Percentiles rank a stretch among this genome's conserved stretches.
Evolutionary conservation across 1,140 invertebrate species (phyloP).

Genomic region (Drosophila kikkawai): DNA sequence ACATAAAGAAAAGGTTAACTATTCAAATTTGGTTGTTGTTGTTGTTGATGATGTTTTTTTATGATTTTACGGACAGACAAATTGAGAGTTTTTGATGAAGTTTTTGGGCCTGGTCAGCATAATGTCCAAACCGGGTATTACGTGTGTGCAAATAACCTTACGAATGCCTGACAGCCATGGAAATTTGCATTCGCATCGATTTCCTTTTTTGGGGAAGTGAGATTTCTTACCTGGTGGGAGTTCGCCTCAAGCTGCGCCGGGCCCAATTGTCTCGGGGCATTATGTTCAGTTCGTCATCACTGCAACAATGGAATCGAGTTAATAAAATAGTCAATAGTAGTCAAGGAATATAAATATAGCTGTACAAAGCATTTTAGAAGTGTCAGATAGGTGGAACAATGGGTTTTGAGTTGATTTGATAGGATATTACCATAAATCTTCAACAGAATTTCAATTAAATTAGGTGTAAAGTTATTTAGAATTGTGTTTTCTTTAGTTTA

Average conservation of each 20-base stretch:
- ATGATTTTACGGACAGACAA: conserved; percentile 47
- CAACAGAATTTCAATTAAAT: background rate
- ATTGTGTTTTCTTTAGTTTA: too few species aligned
- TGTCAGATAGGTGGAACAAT: conserved; percentile 3
- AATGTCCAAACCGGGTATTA: conserved; percentile 27
- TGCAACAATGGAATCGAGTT: conserved; percentile 56
- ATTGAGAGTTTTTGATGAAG: conserved; percentile 37
- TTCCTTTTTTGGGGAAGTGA: conserved; percentile 22
- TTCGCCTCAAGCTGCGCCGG: conserved; percentile 90
- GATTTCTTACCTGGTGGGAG: conserved; percentile 88
- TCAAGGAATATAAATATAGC: background rate
- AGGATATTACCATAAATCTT: background rate
- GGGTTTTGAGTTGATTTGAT: background rate
- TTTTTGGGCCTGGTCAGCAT: conserved; percentile 31
- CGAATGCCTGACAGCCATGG: conserved; percentile 13
- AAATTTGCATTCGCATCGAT: conserved; percentile 38
- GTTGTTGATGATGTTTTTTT: background rate
- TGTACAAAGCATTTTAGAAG: conserved; percentile 1
- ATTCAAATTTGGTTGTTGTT: conserved; percentile 57
- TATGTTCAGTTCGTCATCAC: conserved; percentile 85
- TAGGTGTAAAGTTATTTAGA: background rate
- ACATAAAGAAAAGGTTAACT: conserved; percentile 74
- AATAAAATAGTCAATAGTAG: conserved; percentile 42
- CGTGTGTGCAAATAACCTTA: conserved; percentile 33
- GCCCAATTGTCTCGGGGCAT: conserved; percentile 91